Conservation (phyloP, 2,888 invertebrate genomes). For the Rhagium mordax region DNA sequence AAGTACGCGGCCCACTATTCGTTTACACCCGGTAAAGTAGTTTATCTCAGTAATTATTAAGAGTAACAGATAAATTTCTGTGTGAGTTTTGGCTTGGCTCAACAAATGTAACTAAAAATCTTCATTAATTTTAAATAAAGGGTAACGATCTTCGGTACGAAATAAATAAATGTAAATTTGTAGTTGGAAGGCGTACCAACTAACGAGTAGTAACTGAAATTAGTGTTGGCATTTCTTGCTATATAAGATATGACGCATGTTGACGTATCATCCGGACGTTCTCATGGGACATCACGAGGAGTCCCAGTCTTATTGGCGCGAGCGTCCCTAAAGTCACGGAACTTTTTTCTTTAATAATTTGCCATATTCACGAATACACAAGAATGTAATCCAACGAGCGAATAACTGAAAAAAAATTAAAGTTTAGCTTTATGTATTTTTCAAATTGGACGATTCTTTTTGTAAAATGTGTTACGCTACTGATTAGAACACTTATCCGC, state of each 20-base stretch:
- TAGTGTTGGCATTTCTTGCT: conserved; percentile 41
- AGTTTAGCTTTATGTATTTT: too few species aligned
- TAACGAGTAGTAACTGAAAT: conserved; percentile 35
- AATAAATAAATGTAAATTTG: not conserved
- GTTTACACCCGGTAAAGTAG: too few species aligned
- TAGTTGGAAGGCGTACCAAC: conserved; percentile 19
- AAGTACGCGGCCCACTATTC: too few species aligned
- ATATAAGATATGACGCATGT: conserved; percentile 59
- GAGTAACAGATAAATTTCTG: too few species aligned
- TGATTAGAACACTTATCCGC: not conserved
- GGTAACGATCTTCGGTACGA: not conserved
- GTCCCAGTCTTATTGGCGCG: conserved; percentile 6
- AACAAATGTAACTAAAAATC: too few species aligned
- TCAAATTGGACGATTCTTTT: too few species aligned
- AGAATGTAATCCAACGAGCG: too few species aligned
- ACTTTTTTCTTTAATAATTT: not conserved
- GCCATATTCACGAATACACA: not conserved
- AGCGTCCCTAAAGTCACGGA: not conserved
- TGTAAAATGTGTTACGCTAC: conserved; percentile 1
- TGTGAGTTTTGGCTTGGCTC: too few species aligned
- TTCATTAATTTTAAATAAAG: not conserved
- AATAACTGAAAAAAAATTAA: too few species aligned
- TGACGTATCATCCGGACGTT: conserved; percentile 59
- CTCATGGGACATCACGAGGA: conserved; percentile 49
- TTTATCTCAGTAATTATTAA: too few species aligned